phyloP scores from a whole-genome alignment of 2,888 invertebrate genomes.

The Amiota minor region DNA sequence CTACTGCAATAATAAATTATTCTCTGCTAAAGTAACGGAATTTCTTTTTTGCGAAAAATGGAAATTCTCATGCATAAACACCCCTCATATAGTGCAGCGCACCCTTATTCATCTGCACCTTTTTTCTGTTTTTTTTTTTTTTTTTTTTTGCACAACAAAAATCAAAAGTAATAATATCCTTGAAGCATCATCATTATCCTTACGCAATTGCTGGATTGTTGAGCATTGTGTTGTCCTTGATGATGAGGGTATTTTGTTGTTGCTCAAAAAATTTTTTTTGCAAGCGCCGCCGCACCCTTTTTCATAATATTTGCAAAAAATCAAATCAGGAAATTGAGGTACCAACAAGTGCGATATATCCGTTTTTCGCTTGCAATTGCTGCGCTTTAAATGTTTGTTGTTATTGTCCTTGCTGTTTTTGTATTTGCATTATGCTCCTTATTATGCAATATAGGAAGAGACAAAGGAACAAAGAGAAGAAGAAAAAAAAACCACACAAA shows the following conservation, averaged over 20 bases:
- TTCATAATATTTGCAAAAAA: conserved; percentile 8
- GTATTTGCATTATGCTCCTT: conserved; percentile 33
- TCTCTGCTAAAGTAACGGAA: conserved; percentile 46
- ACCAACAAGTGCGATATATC: conserved; percentile 48
- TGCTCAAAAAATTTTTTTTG: conserved; percentile 1
- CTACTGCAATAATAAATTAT: neutral
- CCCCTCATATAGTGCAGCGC: conserved; percentile 24
- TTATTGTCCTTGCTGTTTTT: conserved; percentile 35
- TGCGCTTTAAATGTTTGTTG: conserved; percentile 44
- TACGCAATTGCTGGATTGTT: conserved; percentile 50
- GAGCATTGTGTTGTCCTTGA: conserved; percentile 34
- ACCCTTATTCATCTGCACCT: neutral
- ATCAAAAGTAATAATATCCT: conserved; percentile 46
- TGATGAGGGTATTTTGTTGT: conserved; percentile 46
- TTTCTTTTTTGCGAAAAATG: conserved; percentile 31
- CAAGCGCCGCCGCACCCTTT: conserved; percentile 16
- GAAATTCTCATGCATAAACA: conserved; percentile 45
- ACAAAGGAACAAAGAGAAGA: neutral
- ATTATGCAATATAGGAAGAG: conserved; percentile 40
- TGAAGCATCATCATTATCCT: conserved; percentile 45
- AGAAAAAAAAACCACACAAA: conserved; percentile 32
- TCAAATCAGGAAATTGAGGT: conserved; percentile 23
- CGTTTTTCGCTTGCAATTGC: conserved; percentile 17
- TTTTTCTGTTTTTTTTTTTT: no score
- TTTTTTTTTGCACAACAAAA: conserved; percentile 2